Evolutionary conservation across 1,140 invertebrate species (phyloP).

Genomic region (Archivesica marissinica): DNA sequence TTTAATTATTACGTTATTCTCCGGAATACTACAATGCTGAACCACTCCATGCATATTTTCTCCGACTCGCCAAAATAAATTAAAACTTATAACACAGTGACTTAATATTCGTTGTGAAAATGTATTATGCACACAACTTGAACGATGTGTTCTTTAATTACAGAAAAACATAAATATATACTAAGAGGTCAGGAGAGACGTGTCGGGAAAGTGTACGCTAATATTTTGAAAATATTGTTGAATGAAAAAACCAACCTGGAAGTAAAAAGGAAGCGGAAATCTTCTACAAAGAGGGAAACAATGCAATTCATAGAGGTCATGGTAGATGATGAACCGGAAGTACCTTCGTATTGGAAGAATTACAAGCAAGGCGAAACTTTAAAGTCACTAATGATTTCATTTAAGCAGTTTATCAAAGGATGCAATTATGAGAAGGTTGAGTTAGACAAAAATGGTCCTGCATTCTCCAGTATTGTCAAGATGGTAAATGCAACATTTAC

Average conservation of each 20-base stretch:
- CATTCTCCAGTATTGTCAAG: neutral
- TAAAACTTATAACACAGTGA: too few species aligned
- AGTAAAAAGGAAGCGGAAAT: neutral
- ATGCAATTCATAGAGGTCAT: neutral
- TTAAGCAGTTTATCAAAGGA: neutral
- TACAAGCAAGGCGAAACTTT: constrained; percentile 15
- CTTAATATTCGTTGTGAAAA: too few species aligned
- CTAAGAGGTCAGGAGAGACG: neutral
- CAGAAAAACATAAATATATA: neutral
- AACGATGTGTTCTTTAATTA: neutral
- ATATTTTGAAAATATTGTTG: neutral
- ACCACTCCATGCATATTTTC: too few species aligned
- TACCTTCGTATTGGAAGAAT: constrained; percentile 43
- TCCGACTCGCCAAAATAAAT: too few species aligned
- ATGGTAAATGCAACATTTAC: constrained; percentile 30
- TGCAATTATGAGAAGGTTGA: neutral
- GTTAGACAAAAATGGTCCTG: neutral
- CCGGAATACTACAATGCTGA: too few species aligned
- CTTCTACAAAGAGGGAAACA: neutral
- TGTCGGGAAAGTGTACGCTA: neutral
- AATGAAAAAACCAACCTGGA: neutral
- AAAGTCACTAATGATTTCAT: neutral
- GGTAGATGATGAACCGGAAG: constrained; percentile 6
- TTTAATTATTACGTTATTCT: too few species aligned
- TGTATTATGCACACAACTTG: too few species aligned